Conservation (phyloP, 2,888 invertebrate species). For the Ormyrus thymus region DNA sequence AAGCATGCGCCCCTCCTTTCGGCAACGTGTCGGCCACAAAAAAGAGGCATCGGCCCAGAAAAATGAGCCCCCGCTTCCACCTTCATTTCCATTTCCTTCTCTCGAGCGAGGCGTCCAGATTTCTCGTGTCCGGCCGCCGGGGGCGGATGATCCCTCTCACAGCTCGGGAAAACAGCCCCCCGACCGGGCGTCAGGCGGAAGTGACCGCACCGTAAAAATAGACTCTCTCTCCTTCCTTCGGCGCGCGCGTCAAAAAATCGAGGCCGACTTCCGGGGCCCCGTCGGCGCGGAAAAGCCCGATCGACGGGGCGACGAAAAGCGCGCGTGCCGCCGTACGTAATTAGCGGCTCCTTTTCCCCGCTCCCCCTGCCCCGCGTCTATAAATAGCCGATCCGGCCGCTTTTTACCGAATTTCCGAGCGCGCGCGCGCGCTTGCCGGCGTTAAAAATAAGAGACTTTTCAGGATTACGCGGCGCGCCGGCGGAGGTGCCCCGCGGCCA, state of each 20-base stretch:
- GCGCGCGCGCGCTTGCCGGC: not conserved
- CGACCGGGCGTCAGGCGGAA: not conserved
- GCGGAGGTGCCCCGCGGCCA: too few relatives aligned
- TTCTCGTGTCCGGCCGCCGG: too few relatives aligned
- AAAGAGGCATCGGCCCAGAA: slow-evolving; percentile 37
- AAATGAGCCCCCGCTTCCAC: slow-evolving; percentile 50
- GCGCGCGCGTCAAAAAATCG: slow-evolving; percentile 24
- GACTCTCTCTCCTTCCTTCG: not conserved
- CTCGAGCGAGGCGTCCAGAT: too few relatives aligned
- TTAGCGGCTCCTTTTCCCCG: not conserved
- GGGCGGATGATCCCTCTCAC: too few relatives aligned
- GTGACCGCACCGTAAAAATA: not conserved
- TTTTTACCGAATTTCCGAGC: too few relatives aligned
- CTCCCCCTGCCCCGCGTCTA: too few relatives aligned
- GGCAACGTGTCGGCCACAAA: slow-evolving; percentile 47
- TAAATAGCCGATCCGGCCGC: not conserved
- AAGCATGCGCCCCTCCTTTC: slow-evolving; percentile 59
- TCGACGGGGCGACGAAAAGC: slow-evolving; percentile 42
- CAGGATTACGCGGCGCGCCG: too few relatives aligned
- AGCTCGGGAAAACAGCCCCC: too few relatives aligned
- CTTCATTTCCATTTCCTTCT: slow-evolving; percentile 47
- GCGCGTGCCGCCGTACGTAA: slow-evolving; percentile 1
- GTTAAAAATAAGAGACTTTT: too few relatives aligned
- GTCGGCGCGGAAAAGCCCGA: slow-evolving; percentile 42
- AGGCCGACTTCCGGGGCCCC: slow-evolving; percentile 44